Base-by-base conservation (phyloP, 2,113 vertebrate genomes). In the Tiliqua scincoides region DNA sequence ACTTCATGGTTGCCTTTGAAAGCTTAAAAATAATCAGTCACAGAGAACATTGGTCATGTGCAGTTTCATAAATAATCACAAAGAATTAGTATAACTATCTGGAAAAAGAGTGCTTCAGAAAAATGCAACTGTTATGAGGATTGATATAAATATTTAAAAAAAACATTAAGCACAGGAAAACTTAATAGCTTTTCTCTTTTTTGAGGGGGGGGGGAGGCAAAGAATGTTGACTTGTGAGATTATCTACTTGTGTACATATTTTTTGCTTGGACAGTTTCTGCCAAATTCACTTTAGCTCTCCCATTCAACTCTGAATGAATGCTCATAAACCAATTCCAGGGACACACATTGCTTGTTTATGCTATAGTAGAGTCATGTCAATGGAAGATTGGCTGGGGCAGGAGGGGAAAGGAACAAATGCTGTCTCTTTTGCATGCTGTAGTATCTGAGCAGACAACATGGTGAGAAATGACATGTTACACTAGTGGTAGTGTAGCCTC, bases 41-140 rank as follows among this genome's bases (percentile, higher is more conserved):
- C 48, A 86, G 88, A 87, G 92, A 87, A 86, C 80, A 93, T 91
- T 95, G 93, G 93, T 91, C 43, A 48, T 48, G 43, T 48, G 43
- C 43, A 91, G 25, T 92, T 67, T 91, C 73, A 83, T 85, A 94
- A 92, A 89, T 65, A 75, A 86, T 71, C 87, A 91, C 72, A 91
- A 87, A 82, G 68, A 91, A 86, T 75, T 91, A 91, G 40, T 32
- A 83, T 92, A 88, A 93, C 90, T 89, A 93, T 91, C 90, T 87
- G 88, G 86, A 87, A 95, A 94, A 87, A 92, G 88, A 93, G 79
- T 12, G 61, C 84, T 89, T 35, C 76, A 86, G 40, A 76, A 93
- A 84, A 90, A 92, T 81, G 76, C 11, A 35, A 67, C 57, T 93
- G 94, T 67, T 74, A 81, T 77, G 88, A 0, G 0, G 57, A 75